These are phyloP conservation scores for Bombus difficillimus DNA, from an alignment of 1,140 invertebrate genomes.

Conservation along the genomic window DNA sequence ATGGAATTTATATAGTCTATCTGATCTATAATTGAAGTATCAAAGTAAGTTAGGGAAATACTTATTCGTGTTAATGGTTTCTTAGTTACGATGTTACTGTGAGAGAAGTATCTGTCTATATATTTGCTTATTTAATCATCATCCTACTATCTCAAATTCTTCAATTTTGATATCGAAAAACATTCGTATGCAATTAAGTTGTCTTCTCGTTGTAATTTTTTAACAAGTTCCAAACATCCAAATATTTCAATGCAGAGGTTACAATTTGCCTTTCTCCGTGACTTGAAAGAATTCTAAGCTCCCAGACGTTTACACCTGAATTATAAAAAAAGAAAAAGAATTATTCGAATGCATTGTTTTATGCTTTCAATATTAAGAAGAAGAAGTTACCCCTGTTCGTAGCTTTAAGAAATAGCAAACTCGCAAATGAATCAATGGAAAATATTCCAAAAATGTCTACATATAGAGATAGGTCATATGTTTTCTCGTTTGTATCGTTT, in stretches of 20 bases:
- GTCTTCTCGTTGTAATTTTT: too few relatives aligned
- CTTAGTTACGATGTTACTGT: constrained; percentile 48
- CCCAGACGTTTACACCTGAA: not conserved
- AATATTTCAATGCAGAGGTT: not conserved
- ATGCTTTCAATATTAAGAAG: too few relatives aligned
- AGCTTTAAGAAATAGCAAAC: not conserved
- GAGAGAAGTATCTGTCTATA: constrained; percentile 36
- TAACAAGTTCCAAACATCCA: not conserved
- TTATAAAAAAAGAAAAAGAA: too few relatives aligned
- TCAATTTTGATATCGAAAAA: not conserved
- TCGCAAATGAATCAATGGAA: not conserved
- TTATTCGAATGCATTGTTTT: too few relatives aligned
- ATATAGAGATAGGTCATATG: not conserved
- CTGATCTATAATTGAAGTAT: constrained; percentile 45
- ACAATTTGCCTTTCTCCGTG: not conserved
- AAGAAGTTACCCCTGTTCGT: not conserved
- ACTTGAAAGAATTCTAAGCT: not conserved
- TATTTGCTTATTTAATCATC: not conserved
- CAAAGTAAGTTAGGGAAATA: constrained; percentile 51
- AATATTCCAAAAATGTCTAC: not conserved
- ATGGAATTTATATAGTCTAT: constrained; percentile 59
- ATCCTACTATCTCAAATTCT: not conserved
- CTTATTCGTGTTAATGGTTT: constrained; percentile 54
- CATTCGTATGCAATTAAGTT: not conserved
- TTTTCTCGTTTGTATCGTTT: not conserved